A percentile compares a stretch with the other conserved stretches of the same genome.
phyloP scores from a whole-genome alignment of 2,888 invertebrate species.

The Noctua fimbriata region DNA sequence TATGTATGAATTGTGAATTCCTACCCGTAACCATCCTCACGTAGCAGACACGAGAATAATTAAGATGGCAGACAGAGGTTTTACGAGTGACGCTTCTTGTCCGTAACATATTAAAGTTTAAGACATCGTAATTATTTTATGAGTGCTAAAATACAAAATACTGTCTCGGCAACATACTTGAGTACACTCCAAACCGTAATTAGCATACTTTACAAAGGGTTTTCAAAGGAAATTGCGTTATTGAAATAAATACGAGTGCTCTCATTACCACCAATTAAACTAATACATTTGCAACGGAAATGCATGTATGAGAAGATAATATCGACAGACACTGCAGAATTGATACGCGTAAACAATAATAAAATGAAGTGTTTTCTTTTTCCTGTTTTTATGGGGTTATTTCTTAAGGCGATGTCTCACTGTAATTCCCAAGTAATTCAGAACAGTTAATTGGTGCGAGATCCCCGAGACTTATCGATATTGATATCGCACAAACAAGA shows the following conservation, averaged over 20 bases:
- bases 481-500: constrained; percentile 11
- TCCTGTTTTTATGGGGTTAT: neutral
- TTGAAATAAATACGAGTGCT: constrained; percentile 9
- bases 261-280: constrained; percentile 25
- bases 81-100: constrained; percentile 47
- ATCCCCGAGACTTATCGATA: constrained; percentile 14
- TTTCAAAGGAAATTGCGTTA: neutral
- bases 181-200: neutral
- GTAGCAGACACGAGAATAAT: constrained; percentile 36
- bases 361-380: constrained; percentile 22
- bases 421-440: neutral
- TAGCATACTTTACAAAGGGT: constrained; percentile 5
- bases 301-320: constrained; percentile 41
- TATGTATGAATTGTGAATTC: neutral
- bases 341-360: constrained; percentile 32
- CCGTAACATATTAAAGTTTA: constrained; percentile 37
- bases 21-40: neutral
- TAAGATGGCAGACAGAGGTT: constrained; percentile 50
- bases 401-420: constrained; percentile 14
- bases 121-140: constrained; percentile 50
- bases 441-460: neutral
- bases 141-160: constrained; percentile 36
- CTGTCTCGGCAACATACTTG: constrained; percentile 17
- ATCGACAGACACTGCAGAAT: constrained; percentile 33
- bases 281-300: constrained; percentile 35